Conservation (phyloP, 2,113 vertebrate genomes). For the Sinocyclocheilus anophthalmus region DNA sequence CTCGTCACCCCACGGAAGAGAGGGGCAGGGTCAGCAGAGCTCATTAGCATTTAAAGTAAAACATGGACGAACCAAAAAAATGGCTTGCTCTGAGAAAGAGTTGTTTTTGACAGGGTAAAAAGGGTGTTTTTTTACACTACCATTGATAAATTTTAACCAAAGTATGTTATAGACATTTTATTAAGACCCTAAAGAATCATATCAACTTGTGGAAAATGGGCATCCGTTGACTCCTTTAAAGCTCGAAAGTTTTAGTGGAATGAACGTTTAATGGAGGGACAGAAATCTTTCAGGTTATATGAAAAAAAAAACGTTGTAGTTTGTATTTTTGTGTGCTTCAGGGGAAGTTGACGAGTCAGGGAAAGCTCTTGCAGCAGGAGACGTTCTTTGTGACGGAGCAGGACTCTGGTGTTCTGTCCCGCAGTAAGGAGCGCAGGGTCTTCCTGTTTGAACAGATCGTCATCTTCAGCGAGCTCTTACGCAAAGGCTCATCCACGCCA, state of each 20-base stretch:
- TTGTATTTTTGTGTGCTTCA: conserved; percentile 59
- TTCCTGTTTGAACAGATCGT: conserved; percentile 99
- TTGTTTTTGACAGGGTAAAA: too few species aligned
- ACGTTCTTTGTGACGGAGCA: conserved; percentile 96
- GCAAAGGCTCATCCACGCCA: conserved; percentile 92
- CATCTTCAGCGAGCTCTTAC: conserved; percentile 96
- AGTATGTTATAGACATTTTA: too few species aligned
- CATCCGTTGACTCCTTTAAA: not conserved
- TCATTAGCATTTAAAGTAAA: too few species aligned
- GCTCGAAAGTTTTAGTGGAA: not conserved
- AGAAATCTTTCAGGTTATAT: not conserved
- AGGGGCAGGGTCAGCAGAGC: too few species aligned
- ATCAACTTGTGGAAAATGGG: too few species aligned
- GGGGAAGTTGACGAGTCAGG: conserved; percentile 94
- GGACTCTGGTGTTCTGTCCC: conserved; percentile 88
- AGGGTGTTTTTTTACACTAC: too few species aligned
- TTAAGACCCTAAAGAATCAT: too few species aligned
- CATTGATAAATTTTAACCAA: too few species aligned
- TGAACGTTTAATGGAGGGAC: not conserved
- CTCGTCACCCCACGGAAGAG: too few species aligned
- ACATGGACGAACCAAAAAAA: too few species aligned
- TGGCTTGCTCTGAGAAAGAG: too few species aligned
- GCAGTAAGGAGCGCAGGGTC: conserved; percentile 93
- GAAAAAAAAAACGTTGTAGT: too few species aligned
- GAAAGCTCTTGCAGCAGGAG: conserved; percentile 96